Evolutionary conservation across 2,797 vertebrate species (phyloP), one percentile per base, ranked within the genome.

Genomic region (Halcyon smyrnensis): DNA sequence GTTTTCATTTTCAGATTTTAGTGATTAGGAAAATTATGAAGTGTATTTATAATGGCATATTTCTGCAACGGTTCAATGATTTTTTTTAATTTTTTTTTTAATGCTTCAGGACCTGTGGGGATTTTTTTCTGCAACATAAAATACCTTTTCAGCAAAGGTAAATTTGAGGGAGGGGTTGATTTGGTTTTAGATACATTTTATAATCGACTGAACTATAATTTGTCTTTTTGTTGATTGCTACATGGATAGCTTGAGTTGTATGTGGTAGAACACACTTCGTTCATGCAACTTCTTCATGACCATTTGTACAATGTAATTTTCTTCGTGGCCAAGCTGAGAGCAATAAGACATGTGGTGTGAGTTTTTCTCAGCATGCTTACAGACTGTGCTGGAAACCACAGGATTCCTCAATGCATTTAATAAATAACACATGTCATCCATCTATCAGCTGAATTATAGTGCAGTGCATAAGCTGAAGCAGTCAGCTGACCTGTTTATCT

Each of bases 401-500:
- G 94, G 95, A 93, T 93, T 90, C 90, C 92, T 96, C 90, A 36
- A 36, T 51, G 64, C 77, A 46, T 87, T 94, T 93, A 84, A 89
- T 90, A 95, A 96, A 90, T 67, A 93, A 93, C 95, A 89, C 81
- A 71, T 86, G 91, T 83, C 91, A 96, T 50, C 90, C 85, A 96
- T 97, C 95, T 89, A 90, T 91, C 89, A 94, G 85, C 60, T 95
- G 91, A 94, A 96, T 93, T 91, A 81, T 76, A 57, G 83, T 39
- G 90, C 73, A 69, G 59, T 77, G 41, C 50, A 27, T 65, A 94
- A 70, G 90, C 88, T 84, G 91, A 27, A 88, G 89, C 92, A 94
- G 91, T 97, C 96, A 97, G 76, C 84, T 92, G 93, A 94, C 97
- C 95, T 97, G 82, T 96, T 98, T 98, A 95, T 97, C 94, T 95